phyloP scores from a whole-genome alignment of 2,113 vertebrate genomes.

The Ornithorhynchus anatinus region DNA sequence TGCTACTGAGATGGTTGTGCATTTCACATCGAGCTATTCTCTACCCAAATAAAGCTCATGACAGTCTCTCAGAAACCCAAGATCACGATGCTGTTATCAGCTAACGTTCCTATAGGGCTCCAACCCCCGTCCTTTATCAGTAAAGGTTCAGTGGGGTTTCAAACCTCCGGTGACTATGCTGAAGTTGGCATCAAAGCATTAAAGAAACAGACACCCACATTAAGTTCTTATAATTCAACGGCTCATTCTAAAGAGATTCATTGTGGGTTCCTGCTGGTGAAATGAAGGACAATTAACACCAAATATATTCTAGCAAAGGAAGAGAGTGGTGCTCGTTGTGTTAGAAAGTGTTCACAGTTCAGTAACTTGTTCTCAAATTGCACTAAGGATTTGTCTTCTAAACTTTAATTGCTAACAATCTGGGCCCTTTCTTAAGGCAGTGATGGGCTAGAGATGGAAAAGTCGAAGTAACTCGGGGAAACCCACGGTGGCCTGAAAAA shows the following conservation, averaged over 20 bases:
- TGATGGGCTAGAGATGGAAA: background rate
- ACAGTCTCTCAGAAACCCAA: background rate
- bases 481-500: slow-evolving; percentile 5
- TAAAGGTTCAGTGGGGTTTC: background rate
- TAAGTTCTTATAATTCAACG: background rate
- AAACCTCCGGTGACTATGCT: background rate
- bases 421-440: background rate
- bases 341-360: background rate
- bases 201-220: slow-evolving; percentile 11
- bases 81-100: background rate
- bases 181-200: background rate
- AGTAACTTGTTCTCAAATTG: background rate
- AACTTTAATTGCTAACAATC: slow-evolving; percentile 5
- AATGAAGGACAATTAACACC: background rate
- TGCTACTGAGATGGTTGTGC: background rate
- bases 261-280: background rate
- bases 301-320: background rate
- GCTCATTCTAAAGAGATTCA: background rate
- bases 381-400: slow-evolving; percentile 2
- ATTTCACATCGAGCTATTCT: slow-evolving; percentile 1
- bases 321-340: background rate
- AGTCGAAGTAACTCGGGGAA: background rate
- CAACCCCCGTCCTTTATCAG: background rate
- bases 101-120: background rate
- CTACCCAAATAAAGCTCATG: slow-evolving; percentile 9